Evolutionary conservation across 2,113 vertebrate genomes (phyloP).

Genomic region (Salvelinus fontinalis): DNA sequence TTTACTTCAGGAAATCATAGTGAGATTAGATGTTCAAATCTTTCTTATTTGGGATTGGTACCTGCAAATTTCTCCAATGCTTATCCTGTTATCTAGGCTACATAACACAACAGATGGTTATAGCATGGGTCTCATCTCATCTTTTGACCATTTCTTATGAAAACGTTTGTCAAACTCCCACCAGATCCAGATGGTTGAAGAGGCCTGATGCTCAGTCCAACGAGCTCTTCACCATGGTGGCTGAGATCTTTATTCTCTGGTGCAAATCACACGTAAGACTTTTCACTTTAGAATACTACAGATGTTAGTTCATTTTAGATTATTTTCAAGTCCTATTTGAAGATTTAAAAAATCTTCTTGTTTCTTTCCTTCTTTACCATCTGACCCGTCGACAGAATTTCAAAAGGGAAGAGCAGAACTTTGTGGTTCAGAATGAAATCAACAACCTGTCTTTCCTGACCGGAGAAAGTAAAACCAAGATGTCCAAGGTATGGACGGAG

Average conservation of each 20-base stretch:
- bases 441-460: conserved; percentile 97
- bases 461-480: conserved; percentile 90
- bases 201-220: conserved; percentile 86
- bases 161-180: not conserved
- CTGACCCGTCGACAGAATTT: conserved; percentile 82
- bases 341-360: not conserved
- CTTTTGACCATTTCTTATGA: too few relatives aligned
- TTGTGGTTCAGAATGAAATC: conserved; percentile 99
- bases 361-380: conserved; percentile 14
- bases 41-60: too few relatives aligned
- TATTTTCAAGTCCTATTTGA: not conserved
- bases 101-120: too few relatives aligned
- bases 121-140: too few relatives aligned
- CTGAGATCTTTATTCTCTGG: conserved; percentile 97
- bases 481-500: conserved; percentile 88
- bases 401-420: conserved; percentile 98
- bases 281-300: not conserved
- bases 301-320: not conserved
- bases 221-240: conserved; percentile 96
- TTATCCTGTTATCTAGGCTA: too few relatives aligned
- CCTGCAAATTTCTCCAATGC: too few relatives aligned
- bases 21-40: too few relatives aligned
- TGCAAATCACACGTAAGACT: conserved; percentile 93
- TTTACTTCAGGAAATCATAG: too few relatives aligned
- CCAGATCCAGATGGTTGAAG: conserved; percentile 93